Evolutionary conservation across 2,797 vertebrate genomes (phyloP).

Genomic region (Xenopus petersii): DNA sequence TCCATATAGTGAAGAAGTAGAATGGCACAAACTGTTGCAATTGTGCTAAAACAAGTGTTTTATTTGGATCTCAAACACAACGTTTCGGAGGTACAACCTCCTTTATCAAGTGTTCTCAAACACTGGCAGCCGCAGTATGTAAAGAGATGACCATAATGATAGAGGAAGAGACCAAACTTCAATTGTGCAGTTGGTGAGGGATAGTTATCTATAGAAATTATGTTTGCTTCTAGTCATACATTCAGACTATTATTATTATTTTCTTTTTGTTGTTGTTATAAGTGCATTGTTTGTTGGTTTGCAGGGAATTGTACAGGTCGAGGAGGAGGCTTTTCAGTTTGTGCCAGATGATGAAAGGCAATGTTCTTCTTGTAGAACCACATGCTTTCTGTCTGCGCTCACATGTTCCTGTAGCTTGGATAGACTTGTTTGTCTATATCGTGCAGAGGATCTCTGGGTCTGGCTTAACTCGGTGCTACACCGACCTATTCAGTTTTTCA

Average conservation of each 20-base stretch:
- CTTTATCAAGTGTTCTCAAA: no score
- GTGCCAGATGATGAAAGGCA: slow-evolving; percentile 95
- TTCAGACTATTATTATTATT: no score
- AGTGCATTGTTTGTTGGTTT: neutral
- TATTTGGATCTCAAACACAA: no score
- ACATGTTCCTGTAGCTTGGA: slow-evolving; percentile 90
- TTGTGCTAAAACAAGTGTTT: no score
- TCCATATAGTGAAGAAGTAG: no score
- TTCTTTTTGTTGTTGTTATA: no score
- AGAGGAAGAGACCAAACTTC: slow-evolving; percentile 85
- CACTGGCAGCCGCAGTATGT: slow-evolving; percentile 85
- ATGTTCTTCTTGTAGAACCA: slow-evolving; percentile 92
- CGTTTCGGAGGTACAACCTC: no score
- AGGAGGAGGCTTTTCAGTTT: slow-evolving; percentile 95
- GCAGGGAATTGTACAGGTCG: slow-evolving; percentile 88
- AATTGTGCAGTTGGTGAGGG: slow-evolving; percentile 81
- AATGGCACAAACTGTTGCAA: no score
- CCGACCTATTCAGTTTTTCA: no score
- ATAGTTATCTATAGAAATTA: neutral
- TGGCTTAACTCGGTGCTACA: no score
- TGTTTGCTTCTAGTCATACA: neutral
- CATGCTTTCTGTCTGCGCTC: slow-evolving; percentile 94
- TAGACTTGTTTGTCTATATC: slow-evolving; percentile 89
- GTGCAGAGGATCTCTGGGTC: slow-evolving; percentile 78
- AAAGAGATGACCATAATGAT: slow-evolving; percentile 90